Conservation (phyloP, 2,113 vertebrate species). For the Coturnix japonica region DNA sequence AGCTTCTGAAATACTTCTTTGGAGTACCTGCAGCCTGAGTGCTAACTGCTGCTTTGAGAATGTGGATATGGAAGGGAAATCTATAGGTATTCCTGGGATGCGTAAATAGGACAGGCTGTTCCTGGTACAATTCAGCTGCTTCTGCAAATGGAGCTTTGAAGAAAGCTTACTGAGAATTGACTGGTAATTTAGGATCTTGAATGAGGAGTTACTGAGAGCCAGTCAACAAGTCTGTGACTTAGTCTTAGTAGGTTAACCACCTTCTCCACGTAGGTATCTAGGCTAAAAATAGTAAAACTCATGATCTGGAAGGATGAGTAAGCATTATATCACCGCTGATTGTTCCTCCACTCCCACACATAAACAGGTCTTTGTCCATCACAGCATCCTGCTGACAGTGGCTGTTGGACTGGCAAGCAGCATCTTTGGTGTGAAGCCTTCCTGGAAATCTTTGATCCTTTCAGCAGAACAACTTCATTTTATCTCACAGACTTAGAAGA, state of each 20-base stretch:
- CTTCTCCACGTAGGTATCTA: neutral
- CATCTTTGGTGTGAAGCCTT: conserved; percentile 17
- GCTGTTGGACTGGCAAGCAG: neutral
- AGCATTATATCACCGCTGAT: conserved; percentile 18
- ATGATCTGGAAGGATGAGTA: neutral
- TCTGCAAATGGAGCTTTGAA: neutral
- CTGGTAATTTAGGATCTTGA: neutral
- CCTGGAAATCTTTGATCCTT: conserved; percentile 22
- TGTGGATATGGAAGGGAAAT: neutral
- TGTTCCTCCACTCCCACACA: conserved; percentile 44
- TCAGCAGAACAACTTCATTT: neutral
- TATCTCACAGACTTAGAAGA: neutral
- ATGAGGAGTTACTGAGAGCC: neutral
- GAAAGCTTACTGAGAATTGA: neutral
- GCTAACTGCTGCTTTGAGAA: neutral
- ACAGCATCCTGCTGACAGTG: neutral
- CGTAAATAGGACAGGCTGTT: neutral
- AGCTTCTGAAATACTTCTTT: neutral
- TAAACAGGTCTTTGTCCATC: conserved; percentile 16
- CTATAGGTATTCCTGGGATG: neutral
- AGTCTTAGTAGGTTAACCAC: neutral
- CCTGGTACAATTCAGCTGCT: neutral
- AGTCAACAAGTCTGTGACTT: neutral
- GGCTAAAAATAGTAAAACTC: conserved; percentile 17
- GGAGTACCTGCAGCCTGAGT: neutral